Evolutionary conservation across 2,113 vertebrate species (phyloP), one percentile per base, ranked within the genome.

Genomic region (Microcebus murinus): DNA sequence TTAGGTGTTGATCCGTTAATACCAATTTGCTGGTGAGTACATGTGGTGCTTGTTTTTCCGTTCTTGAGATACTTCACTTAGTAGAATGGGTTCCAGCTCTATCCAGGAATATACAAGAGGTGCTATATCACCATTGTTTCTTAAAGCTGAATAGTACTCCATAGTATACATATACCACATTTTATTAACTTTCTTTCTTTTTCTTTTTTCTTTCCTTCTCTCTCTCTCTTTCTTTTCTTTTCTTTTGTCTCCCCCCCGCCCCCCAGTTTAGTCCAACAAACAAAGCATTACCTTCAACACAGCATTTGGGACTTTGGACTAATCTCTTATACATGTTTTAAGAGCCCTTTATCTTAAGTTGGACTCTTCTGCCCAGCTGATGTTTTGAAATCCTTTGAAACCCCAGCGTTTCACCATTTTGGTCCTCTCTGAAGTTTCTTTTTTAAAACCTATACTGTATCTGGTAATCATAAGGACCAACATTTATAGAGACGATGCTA

Each of bases 371-470:
- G 57, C 50, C 25, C 73, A 90, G 50, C 1, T 0, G 45, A 36
- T 76, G 87, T 92, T 70, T 0, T n/a, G 25, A 96, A 85, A 91
- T 85, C 10, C 20, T 88, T 79, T 63, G 61, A 88, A 94, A 85
- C 25, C 39, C 45, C 63, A 88, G 55, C 25, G 48, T 93, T 93
- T 50, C 31, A 3, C 29, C 8, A 80, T 87, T 92, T 85, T 39
- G 34, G 55, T 20, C 5, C 17, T 73, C 73, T 83, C 36, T 29
- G 36, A 73, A 79, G 57, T 71, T 87, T 91, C 45, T 90, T 74
- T 91, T 81, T 92, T 86, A 4, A 45, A 73, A 57, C 36, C 23
- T 67, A 12, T 31, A 67, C 10, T 42, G 48, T 52, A 17, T 36
- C 71, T 84, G 45, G 39, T 65, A 93, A 68, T 52, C 83, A 67